phyloP scores from a whole-genome alignment of 2,113 vertebrate genomes.

The Caranx melampygus region DNA sequence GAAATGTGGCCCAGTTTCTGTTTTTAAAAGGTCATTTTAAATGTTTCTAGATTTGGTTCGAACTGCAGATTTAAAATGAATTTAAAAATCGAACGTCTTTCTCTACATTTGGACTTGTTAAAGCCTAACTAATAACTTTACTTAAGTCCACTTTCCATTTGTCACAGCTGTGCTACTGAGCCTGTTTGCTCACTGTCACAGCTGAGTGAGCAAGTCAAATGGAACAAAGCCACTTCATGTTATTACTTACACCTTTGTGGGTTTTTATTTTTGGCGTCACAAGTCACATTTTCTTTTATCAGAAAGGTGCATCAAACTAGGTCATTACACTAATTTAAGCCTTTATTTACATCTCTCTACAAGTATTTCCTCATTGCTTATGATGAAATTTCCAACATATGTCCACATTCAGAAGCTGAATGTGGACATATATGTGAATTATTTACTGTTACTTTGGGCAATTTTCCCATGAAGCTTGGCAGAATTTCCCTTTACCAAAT shows the following conservation, averaged over 20 bases:
- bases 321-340: background rate
- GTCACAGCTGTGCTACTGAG: background rate
- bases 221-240: background rate
- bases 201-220: background rate
- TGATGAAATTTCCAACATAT: background rate
- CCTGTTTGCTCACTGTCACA: background rate
- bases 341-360: background rate
- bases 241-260: background rate
- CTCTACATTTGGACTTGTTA: slow-evolving; percentile 12
- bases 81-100: background rate
- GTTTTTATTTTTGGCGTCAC: too few species aligned
- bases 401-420: background rate
- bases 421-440: background rate
- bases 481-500: background rate
- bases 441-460: background rate
- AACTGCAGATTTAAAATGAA: background rate
- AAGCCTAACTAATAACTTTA: background rate
- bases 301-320: background rate
- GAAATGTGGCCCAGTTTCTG: background rate
- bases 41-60: background rate
- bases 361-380: background rate
- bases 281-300: slow-evolving; percentile 3
- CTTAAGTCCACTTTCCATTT: background rate
- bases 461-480: background rate
- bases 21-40: background rate